Conservation (phyloP, 2,797 vertebrate genomes). For the Thamnophis elegans region DNA sequence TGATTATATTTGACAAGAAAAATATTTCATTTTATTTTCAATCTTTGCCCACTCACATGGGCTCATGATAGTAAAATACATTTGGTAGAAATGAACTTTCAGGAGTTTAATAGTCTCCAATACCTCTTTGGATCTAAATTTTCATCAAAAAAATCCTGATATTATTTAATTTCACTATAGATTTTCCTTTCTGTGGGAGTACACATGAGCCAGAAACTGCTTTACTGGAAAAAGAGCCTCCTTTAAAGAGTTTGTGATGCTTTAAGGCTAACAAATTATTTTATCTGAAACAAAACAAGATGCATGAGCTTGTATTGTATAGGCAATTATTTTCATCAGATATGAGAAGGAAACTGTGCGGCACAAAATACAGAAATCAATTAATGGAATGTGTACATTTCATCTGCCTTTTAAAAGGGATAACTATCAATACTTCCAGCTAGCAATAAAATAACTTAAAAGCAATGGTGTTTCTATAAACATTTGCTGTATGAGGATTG, state of each 20-base stretch:
- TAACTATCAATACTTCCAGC: neutral
- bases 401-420: neutral
- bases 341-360: neutral
- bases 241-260: neutral
- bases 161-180: neutral
- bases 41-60: neutral
- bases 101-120: neutral
- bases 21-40: neutral
- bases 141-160: neutral
- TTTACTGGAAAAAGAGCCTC: neutral
- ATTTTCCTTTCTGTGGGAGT: neutral
- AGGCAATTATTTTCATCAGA: neutral
- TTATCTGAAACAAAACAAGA: neutral
- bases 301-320: neutral
- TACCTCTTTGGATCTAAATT: neutral
- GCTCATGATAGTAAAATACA: neutral
- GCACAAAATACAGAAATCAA: neutral
- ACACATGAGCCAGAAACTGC: neutral
- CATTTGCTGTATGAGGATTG: neutral
- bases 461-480: neutral
- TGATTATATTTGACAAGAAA: neutral
- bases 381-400: neutral
- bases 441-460: neutral
- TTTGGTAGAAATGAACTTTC: neutral
- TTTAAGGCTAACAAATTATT: neutral